These are phyloP conservation scores for Arizona elegans DNA, from an alignment of 2,113 vertebrate genomes.

Conservation along the genomic window DNA sequence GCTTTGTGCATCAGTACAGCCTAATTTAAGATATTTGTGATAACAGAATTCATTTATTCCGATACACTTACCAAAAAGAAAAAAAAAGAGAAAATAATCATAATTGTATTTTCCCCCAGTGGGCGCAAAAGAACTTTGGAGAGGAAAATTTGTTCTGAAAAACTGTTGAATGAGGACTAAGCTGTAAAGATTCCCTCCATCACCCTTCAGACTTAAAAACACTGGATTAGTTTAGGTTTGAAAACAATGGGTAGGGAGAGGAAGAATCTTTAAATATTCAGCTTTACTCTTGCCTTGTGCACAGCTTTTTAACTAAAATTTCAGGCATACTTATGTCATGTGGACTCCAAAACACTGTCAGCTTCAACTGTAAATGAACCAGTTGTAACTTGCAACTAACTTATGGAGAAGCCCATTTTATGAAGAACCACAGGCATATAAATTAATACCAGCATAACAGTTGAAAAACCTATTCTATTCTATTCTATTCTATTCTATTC, in stretches of 20 bases:
- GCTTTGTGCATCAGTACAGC: background rate
- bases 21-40: background rate
- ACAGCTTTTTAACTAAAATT: background rate
- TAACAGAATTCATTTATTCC: background rate
- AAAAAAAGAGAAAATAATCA: background rate
- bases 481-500: background rate
- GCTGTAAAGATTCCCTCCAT: background rate
- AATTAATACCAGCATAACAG: background rate
- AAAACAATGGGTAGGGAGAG: background rate
- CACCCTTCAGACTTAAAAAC: background rate
- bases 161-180: background rate
- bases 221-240: background rate
- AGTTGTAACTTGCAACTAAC: background rate
- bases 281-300: background rate
- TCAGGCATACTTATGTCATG: background rate
- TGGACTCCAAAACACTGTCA: background rate
- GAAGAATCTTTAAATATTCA: background rate
- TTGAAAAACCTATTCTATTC: background rate
- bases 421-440: background rate
- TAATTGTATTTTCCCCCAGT: background rate
- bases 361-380: background rate
- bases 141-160: background rate
- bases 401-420: background rate
- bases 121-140: background rate
- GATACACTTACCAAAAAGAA: background rate